Evolutionary conservation across 1,140 invertebrate genomes (phyloP), one percentile per base, ranked within the genome.

Genomic region (Ctenoplectra terminalis): DNA sequence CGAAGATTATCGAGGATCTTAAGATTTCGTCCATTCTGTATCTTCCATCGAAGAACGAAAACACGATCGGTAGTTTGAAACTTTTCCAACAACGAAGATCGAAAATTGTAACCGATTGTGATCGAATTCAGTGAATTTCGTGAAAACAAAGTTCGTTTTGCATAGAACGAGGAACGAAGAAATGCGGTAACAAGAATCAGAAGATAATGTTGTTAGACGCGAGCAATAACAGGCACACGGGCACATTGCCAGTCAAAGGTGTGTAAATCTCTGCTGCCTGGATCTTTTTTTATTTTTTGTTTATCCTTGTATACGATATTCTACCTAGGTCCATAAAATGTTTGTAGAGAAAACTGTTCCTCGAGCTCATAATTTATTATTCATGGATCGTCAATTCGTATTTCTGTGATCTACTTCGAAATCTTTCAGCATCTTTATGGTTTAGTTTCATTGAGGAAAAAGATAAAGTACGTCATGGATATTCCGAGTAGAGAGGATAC

Each of bases 121-220:
- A 26, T 13, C 20, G 5, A 23, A 37, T 23, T 81, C 37, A 20
- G 31, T 29, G 17, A 40, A 56, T 34, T 60, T 37, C n/a, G 29
- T 37, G 37, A 73, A n/a, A 61, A 63, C 34, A 46, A 54, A 15
- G 13, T 37, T n/a, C 9, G 20, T 61, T n/a, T 69, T 9, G 5
- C n/a, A 29, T 15, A 13, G 11, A 15, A 63, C 29, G 17, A 46
- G 20, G 61, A 43, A 73, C 60, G 46, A 79, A 85, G 85, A 83
- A n/a, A 87, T 86, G 85, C 66, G 71, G 84, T 80, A 87, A 87
- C 74, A 29, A 79, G 46, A 82, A 52, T 31, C 37, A 11, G 46
- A 13, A 50, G 20, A 86, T 46, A 61, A 87, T 83, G 85, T 60
- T 31, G 74, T 61, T 46, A 63, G 54, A 80, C 48, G 54, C 72